Percentiles rank a stretch among this genome's conserved stretches.
Conservation (phyloP, 1,140 invertebrate genomes). For the Lepidotrigona ventralis region DNA sequence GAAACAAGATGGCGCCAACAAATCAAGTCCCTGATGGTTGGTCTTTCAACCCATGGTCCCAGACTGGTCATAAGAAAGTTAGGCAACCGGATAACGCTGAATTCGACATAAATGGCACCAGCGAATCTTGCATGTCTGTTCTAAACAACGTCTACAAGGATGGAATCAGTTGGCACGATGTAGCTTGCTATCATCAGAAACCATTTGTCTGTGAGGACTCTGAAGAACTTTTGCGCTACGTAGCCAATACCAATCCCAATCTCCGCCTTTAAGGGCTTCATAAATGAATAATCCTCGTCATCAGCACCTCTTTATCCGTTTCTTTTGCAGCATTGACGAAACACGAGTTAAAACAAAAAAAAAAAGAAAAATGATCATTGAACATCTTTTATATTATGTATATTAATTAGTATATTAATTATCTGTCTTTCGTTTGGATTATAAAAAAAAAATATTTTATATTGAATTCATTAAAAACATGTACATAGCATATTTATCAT, state of each 20-base stretch:
- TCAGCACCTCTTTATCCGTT: constrained; percentile 44
- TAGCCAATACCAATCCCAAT: constrained; percentile 89
- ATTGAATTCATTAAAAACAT: not conserved
- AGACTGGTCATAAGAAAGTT: constrained; percentile 93
- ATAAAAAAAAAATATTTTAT: not conserved
- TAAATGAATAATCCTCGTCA: constrained; percentile 45
- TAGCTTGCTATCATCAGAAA: constrained; percentile 95
- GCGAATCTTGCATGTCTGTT: constrained; percentile 91
- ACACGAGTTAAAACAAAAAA: constrained; percentile 37
- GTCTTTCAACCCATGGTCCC: constrained; percentile 92
- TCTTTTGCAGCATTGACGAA: constrained; percentile 25
- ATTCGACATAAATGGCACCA: constrained; percentile 93
- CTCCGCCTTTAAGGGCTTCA: constrained; percentile 84
- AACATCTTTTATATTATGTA: constrained; percentile 1
- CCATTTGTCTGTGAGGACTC: constrained; percentile 94
- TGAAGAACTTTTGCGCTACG: constrained; percentile 91
- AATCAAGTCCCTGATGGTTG: constrained; percentile 85
- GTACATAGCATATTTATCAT: not conserved
- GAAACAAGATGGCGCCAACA: constrained; percentile 92
- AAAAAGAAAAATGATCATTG: constrained; percentile 5
- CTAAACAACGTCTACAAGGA: constrained; percentile 96
- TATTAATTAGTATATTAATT: not conserved
- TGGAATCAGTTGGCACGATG: constrained; percentile 95
- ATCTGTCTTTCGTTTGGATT: not conserved
- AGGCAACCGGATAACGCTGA: constrained; percentile 95